Conservation (phyloP, 2,113 vertebrate genomes). For the Sardina pilchardus region DNA sequence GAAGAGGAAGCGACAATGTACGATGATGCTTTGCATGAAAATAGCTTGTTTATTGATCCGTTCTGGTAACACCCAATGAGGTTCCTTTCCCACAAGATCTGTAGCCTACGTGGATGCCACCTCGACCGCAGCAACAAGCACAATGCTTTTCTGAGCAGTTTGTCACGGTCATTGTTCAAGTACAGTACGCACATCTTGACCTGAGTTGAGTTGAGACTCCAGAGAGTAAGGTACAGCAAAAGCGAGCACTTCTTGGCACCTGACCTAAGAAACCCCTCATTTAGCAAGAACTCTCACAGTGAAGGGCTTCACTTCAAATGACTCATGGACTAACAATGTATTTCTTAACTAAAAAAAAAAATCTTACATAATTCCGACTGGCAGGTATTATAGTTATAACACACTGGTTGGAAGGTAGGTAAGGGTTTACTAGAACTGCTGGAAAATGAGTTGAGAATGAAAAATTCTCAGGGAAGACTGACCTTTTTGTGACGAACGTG, state of each 20-base stretch:
- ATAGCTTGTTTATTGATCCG: conserved; percentile 5
- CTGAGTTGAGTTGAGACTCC: no score
- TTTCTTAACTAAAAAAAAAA: conserved; percentile 17
- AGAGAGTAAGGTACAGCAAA: neutral
- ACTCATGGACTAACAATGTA: conserved; percentile 27
- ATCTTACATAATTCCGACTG: neutral
- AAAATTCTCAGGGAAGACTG: neutral
- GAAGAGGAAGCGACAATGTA: neutral
- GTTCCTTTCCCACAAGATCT: conserved; percentile 27
- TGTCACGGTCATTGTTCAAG: conserved; percentile 29
- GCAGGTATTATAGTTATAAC: neutral
- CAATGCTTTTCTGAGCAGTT: conserved; percentile 20
- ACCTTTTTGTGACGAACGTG: conserved; percentile 30
- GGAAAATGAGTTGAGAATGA: neutral
- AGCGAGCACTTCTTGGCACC: conserved; percentile 28
- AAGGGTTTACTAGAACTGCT: no score
- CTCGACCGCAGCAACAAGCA: neutral
- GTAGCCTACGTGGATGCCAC: conserved; percentile 28
- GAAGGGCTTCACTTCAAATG: conserved; percentile 13
- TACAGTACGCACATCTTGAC: conserved; percentile 24
- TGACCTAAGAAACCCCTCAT: conserved; percentile 21
- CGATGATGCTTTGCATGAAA: conserved; percentile 16
- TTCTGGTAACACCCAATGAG: neutral
- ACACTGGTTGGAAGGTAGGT: neutral
- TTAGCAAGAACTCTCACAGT: conserved; percentile 27